Base-by-base conservation (phyloP, 1,140 invertebrate species). In the Stenopsyche tienmushanensis region DNA sequence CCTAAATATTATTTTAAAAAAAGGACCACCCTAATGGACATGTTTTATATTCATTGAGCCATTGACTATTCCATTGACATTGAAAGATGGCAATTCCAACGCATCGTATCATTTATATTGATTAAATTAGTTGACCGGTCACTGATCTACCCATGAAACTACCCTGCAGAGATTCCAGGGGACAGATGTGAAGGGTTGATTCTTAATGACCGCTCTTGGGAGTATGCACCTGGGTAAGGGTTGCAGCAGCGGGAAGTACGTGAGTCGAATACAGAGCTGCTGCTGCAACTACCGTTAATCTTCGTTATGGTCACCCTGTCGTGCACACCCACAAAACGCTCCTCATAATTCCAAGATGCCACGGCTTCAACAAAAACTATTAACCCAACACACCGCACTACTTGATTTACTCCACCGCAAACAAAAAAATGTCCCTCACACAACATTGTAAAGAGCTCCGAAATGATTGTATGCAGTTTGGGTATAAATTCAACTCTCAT, bases 341-440 rank as follows among this genome's bases (percentile, higher is more conserved):
- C 21, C 49, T 52, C 49, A 52, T 52, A 52, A 52, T 21, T 52
- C 49, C 18, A 25, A 52, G 49, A 52, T 13, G 29, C 29, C 29
- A 34, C 29, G 29, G 29, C 49, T 52, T 21, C 49, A n/a, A 21
- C 49, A 52, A 52, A 52, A 52, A 52, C 49, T 52, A 52, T 52
- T 52, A 52, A 13, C 49, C 18, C n/a, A 20, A 7, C 15, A 20
- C 21, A 23, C 49, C 20, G 49, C 29, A 5, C 29, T 5, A 13
- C 29, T 34, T 7, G 29, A 34, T 34, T 34, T 34, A 34, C 29
- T 7, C 29, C 29, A 5, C 13, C 29, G 5, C 29, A 34, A 5
- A 34, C 5, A 7, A 34, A 34, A 34, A 34, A 34, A 34, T 34
- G 13, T 34, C 29, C 13, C n/a, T n/a, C n/a, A n/a, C n/a, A n/a